Evolutionary conservation across 2,888 invertebrate genomes (phyloP), one percentile per base, ranked within the genome.

Genomic region (Tipula unca): DNA sequence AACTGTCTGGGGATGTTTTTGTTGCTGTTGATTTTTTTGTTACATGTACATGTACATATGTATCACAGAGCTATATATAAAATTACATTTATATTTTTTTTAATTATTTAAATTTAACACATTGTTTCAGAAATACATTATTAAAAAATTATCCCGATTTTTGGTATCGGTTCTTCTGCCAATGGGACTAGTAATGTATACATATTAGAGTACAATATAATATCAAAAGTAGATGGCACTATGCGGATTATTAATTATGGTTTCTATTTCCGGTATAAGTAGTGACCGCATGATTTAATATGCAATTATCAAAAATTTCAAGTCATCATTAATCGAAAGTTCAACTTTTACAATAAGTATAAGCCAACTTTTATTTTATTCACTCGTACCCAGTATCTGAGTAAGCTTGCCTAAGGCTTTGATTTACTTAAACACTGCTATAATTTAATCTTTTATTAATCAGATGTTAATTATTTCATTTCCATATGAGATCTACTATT

Each of bases 1-100:
- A 69, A 69, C 69, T 69, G 69, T 69, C 69, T 69, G 69, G 69
- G 69, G 69, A 69, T 69, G 69, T 69, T 69, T 20, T 69, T 48
- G n/a, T 48, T 17, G 39, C 13, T 39, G 48, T 48, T 17, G 48
- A 4, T 48, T 69, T 69, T 69, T 69, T 69, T 48, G 25, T 25
- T 48, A 48, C 48, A 48, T 48, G 8, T 17, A 48, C 20, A 25
- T 25, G n/a, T 69, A 25, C 10, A 69, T 69, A 32, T 32, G 32
- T 32, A n/a, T 32, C 32, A 25, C 17, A 48, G 48, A 69, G 69
- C 10, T 69, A 69, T 69, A 69, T 69, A 25, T 10, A 25, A n/a
- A 25, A 69, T n/a, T n/a, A n/a, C n/a, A 69, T 25, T 69, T 25
- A 13, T 25, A 25, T 69, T 25, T 17, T 48, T 54, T 54, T 54